Evolutionary conservation across 2,797 vertebrate species (phyloP).

Genomic region (Alosa sapidissima): DNA sequence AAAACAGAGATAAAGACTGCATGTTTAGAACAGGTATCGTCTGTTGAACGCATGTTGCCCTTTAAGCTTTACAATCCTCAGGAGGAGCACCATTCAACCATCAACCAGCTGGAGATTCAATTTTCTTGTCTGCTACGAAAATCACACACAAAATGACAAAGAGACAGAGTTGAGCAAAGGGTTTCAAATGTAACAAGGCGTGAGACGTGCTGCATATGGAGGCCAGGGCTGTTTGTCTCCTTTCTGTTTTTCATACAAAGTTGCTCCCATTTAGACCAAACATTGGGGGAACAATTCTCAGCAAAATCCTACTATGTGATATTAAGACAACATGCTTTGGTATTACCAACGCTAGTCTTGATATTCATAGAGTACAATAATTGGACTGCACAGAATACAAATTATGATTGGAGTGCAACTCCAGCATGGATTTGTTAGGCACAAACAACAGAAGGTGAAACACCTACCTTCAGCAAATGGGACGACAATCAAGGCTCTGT

Average conservation of each 20-base stretch:
- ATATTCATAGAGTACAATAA: not conserved
- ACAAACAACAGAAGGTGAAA: slow-evolving; percentile 26
- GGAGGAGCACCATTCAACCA: slow-evolving; percentile 96
- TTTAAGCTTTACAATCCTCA: slow-evolving; percentile 98
- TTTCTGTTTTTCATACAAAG: not conserved
- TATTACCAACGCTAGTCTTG: not conserved
- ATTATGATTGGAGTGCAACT: not conserved
- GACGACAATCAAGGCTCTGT: slow-evolving; percentile 98
- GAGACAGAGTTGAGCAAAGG: slow-evolving; percentile 91
- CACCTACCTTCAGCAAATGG: slow-evolving; percentile 95
- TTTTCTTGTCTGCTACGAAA: slow-evolving; percentile 99
- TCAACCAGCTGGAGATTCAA: slow-evolving; percentile 92
- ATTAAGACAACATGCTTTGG: not conserved
- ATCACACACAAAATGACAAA: slow-evolving; percentile 99
- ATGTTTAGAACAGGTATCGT: slow-evolving; percentile 82
- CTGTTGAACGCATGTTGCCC: slow-evolving; percentile 90
- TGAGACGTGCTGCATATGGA: slow-evolving; percentile 63
- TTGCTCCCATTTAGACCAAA: not conserved
- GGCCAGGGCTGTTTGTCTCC: not conserved
- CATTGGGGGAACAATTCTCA: not conserved
- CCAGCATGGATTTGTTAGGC: not conserved
- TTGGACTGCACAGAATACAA: not conserved
- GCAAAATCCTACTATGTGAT: not conserved
- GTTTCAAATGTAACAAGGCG: slow-evolving; percentile 70
- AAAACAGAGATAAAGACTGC: slow-evolving; percentile 84